These are phyloP conservation scores for Patella vulgata DNA, from an alignment of 1,140 invertebrate genomes.

Conservation along the genomic window DNA sequence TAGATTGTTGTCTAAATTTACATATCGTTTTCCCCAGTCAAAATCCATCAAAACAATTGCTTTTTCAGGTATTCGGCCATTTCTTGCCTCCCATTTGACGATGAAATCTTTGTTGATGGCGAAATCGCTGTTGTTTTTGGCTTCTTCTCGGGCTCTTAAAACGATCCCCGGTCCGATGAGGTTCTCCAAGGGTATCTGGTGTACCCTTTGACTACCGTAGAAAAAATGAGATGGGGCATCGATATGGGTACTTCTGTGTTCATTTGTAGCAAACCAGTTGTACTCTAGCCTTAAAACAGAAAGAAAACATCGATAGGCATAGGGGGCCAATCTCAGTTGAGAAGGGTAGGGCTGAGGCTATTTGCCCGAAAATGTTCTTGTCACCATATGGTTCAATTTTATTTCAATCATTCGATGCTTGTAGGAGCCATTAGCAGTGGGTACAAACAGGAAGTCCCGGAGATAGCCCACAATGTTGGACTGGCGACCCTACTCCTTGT, in stretches of 20 bases:
- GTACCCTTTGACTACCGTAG: conserved; percentile 69
- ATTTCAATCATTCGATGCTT: too few relatives aligned
- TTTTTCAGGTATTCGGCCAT: conserved; percentile 15
- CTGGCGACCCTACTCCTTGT: too few relatives aligned
- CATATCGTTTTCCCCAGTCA: conserved; percentile 4
- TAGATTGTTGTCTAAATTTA: conserved; percentile 11
- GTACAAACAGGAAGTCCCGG: too few relatives aligned
- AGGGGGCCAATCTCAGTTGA: too few relatives aligned
- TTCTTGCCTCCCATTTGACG: conserved; percentile 9
- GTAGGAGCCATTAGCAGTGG: too few relatives aligned
- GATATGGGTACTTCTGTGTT: conserved; percentile 76
- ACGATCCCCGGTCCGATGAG: conserved; percentile 71
- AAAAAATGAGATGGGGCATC: conserved; percentile 77
- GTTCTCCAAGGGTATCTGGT: conserved; percentile 72
- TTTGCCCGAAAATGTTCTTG: too few relatives aligned
- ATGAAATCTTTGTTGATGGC: conserved; percentile 40
- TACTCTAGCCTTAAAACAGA: conserved; percentile 69
- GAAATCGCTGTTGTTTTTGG: conserved; percentile 42
- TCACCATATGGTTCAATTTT: too few relatives aligned
- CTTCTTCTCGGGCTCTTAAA: conserved; percentile 70
- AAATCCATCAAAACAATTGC: conserved; percentile 17
- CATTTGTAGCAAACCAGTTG: conserved; percentile 71
- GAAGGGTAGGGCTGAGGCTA: too few relatives aligned
- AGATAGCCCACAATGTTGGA: too few relatives aligned
- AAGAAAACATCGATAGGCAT: too few relatives aligned